These are phyloP conservation scores for Blomia tropicalis DNA, from an alignment of 2,888 invertebrate genomes.

Conservation along the genomic window DNA sequence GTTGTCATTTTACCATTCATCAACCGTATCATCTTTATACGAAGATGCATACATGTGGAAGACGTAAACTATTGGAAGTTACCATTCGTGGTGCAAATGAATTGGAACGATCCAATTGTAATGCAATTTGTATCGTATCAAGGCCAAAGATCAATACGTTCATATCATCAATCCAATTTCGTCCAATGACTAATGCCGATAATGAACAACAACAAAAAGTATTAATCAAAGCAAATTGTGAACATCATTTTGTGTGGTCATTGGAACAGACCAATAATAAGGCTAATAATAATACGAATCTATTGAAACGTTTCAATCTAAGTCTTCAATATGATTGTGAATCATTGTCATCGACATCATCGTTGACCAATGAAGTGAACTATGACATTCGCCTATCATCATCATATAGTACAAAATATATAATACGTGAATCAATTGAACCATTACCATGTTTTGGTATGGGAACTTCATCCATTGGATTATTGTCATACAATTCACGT, in stretches of 20 bases:
- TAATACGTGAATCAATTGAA: slow-evolving; percentile 58
- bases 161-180: not conserved
- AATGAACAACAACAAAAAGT: not conserved
- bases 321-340: not conserved
- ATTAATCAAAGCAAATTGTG: not conserved
- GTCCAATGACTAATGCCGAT: not conserved
- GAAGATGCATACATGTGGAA: not conserved
- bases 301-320: not conserved
- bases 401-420: slow-evolving; percentile 53
- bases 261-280: not conserved
- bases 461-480: not conserved
- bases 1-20: not conserved
- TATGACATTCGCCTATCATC: not conserved
- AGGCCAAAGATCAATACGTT: not conserved
- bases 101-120: not conserved
- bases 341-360: not conserved
- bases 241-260: not conserved
- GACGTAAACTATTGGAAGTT: not conserved
- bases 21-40: slow-evolving; percentile 2
- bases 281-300: not conserved
- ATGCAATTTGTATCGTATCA: not conserved
- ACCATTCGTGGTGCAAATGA: not conserved
- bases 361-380: not conserved
- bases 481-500: not conserved
- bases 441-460: slow-evolving; percentile 39